These are phyloP conservation scores for Chamaetylas fuelleborni DNA, from an alignment of 2,113 vertebrate genomes.

Conservation along the genomic window DNA sequence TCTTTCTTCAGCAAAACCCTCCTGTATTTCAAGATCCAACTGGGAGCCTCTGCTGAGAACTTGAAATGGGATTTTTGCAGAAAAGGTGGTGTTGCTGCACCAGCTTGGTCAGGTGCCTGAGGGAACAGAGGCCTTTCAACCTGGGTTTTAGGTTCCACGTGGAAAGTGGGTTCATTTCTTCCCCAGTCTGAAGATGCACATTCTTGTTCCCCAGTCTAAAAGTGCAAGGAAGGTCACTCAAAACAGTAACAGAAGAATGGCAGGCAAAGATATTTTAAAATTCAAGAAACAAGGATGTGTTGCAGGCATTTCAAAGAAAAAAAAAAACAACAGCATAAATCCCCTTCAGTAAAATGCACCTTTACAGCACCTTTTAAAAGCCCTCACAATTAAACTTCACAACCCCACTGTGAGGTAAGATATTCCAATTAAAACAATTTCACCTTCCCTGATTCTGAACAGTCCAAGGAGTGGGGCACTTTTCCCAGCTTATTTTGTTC, in stretches of 20 bases:
- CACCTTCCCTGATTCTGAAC: neutral
- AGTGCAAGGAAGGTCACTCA: conserved; percentile 1
- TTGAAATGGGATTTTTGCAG: neutral
- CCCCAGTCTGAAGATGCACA: accelerated
- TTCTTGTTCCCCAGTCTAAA: neutral
- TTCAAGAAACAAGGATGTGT: neutral
- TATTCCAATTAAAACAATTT: neutral
- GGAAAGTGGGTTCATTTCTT: neutral
- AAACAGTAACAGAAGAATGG: neutral
- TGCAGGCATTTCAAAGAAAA: conserved; percentile 16
- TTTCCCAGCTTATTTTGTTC: neutral
- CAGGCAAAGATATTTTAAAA: neutral
- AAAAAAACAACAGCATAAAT: neutral
- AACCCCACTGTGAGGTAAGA: neutral
- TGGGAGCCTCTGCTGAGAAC: neutral
- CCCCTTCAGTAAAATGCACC: conserved; percentile 52
- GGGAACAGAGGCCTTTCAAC: neutral
- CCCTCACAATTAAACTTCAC: neutral
- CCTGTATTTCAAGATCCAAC: neutral
- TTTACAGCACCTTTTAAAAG: conserved; percentile 56
- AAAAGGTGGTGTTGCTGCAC: neutral
- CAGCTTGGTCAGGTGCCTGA: neutral
- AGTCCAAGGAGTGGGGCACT: neutral
- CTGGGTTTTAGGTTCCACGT: neutral
- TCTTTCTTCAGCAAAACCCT: neutral